These are phyloP conservation scores for Myrmophylax atrothorax DNA, from an alignment of 2,113 vertebrate species.

Conservation along the genomic window DNA sequence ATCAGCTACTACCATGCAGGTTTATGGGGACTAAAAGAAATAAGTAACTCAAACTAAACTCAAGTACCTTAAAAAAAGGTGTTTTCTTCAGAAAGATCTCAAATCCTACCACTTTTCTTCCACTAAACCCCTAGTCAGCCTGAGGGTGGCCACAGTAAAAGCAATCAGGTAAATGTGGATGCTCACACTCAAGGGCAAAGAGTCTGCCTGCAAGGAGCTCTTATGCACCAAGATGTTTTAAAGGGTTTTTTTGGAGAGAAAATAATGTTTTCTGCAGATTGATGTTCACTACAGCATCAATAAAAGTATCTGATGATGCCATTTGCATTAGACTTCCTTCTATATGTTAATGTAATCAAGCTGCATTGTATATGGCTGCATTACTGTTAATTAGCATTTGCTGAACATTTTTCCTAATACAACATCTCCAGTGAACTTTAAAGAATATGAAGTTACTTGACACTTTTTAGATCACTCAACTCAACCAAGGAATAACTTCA, in stretches of 20 bases:
- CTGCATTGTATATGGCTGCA: slow-evolving; percentile 40
- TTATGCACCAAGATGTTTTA: not conserved
- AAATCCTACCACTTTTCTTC: not conserved
- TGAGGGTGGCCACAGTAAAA: not conserved
- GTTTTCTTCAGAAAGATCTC: not conserved
- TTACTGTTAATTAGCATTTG: slow-evolving; percentile 33
- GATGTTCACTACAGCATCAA: not conserved
- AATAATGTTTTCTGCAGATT: not conserved
- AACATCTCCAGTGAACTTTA: slow-evolving; percentile 14
- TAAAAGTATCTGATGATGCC: not conserved
- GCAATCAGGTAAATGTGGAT: not conserved
- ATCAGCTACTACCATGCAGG: not conserved
- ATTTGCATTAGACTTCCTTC: slow-evolving; percentile 35
- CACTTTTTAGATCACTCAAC: slow-evolving; percentile 1
- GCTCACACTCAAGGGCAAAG: not conserved
- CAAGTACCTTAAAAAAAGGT: not conserved
- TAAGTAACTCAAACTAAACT: not conserved
- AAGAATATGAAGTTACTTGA: slow-evolving; percentile 25
- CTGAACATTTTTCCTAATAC: slow-evolving; percentile 20
- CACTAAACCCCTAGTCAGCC: not conserved
- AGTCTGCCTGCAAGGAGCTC: not conserved
- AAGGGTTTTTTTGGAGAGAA: not conserved
- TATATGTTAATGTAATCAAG: slow-evolving; percentile 58
- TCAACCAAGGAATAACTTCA: slow-evolving; percentile 4
- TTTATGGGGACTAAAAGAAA: not conserved